Evolutionary conservation across 2,888 invertebrate species (phyloP), one percentile per base, ranked within the genome.

Genomic region (Smittia sp.): DNA sequence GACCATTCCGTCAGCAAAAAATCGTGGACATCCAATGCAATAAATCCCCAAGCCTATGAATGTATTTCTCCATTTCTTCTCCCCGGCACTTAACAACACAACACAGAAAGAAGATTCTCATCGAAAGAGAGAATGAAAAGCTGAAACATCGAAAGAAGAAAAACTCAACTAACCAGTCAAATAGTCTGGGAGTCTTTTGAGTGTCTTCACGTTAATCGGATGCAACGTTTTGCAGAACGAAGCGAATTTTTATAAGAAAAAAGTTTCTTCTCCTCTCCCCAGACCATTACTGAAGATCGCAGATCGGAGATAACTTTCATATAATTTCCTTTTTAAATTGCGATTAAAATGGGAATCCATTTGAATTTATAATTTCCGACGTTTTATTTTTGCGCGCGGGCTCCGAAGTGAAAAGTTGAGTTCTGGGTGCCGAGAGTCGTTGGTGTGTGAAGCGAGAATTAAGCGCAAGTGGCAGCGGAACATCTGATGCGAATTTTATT

Each of bases 401-500:
- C 2, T 32, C 32, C n/a, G 3, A 32, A 32, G 32, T 6, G 32
- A 32, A 32, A 9, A 32, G 4, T 32, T 32, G 4, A n/a, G n/a
- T 46, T 11, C 46, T 46, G 11, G 46, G 15, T 32, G 32, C 9
- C 32, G 32, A 32, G 32, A 32, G 32, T 32, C 46, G 11, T 46
- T 46, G 46, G 15, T 65, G 41, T 39, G 39, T 67, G 18, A 65
- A 65, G 32, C 32, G 32, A 65, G 39, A 67, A 39, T 38, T 13
- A 39, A 69, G 54, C 69, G 52, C 69, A 69, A 69, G 54, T 69
- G 69, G 69, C 69, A 54, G 18, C 15, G 20, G 32, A 67, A 67
- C 24, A 52, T 69, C 54, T 41, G 54, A 69, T 69, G 54, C 20
- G 69, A 69, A 52, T 69, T 69, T 69, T 69, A 69, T 69, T 69